A percentile compares a stretch with the other conserved stretches of the same genome.
These are phyloP conservation scores for Hypotaenidia philippensis DNA, from an alignment of 2,797 vertebrate species.

Conservation along the genomic window DNA sequence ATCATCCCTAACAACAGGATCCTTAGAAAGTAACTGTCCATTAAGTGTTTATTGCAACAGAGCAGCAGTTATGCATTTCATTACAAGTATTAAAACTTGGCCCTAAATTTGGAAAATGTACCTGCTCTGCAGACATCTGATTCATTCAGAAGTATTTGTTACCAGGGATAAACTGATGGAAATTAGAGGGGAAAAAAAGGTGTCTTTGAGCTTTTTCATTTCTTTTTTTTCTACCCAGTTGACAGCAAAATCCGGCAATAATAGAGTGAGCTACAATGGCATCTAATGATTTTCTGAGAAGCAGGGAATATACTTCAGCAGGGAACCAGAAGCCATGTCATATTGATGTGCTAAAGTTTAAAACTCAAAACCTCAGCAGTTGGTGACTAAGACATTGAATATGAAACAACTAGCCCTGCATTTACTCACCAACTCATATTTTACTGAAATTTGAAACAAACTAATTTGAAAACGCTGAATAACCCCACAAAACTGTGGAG, in stretches of 20 bases:
- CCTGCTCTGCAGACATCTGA: neutral
- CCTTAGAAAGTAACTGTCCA: neutral
- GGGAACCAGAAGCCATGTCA: neutral
- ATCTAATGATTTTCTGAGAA: constrained; percentile 28
- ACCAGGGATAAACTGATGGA: neutral
- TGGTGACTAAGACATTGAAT: neutral
- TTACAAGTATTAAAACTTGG: neutral
- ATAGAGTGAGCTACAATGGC: neutral
- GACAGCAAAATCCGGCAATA: constrained; percentile 18
- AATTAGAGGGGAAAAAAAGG: constrained; percentile 1
- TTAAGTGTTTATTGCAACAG: neutral
- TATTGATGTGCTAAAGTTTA: neutral
- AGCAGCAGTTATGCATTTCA: constrained; percentile 12
- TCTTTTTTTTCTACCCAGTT: neutral
- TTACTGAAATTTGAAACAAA: neutral
- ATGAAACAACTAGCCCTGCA: neutral
- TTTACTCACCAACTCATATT: neutral
- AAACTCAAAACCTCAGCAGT: neutral
- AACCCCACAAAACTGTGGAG: neutral
- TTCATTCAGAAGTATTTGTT: neutral
- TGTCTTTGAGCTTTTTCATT: neutral
- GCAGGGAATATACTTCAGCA: neutral
- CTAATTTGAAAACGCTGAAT: neutral
- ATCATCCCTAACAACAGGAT: neutral
- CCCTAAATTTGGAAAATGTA: neutral